A percentile compares a stretch with the other conserved stretches of the same genome.
These are phyloP conservation scores for Halyomorpha halys DNA, from an alignment of 1,140 invertebrate species.

Conservation along the genomic window DNA sequence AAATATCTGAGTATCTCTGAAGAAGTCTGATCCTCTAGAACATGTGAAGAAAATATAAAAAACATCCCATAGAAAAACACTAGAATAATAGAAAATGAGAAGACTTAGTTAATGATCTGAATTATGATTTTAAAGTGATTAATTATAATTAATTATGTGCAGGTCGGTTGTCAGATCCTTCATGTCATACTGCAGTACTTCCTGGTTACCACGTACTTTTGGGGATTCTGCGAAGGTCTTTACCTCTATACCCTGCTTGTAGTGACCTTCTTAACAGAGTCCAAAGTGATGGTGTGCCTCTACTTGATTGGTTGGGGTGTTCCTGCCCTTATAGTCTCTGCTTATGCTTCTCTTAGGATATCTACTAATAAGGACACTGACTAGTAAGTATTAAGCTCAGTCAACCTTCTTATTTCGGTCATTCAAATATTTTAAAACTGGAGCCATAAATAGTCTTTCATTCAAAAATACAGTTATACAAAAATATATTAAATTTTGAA, in stretches of 20 bases:
- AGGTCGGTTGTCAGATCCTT: constrained; percentile 32
- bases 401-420: too few relatives aligned
- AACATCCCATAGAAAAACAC: too few relatives aligned
- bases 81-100: too few relatives aligned
- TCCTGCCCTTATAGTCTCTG: constrained; percentile 30
- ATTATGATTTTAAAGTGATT: too few relatives aligned
- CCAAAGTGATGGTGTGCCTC: constrained; percentile 51
- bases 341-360: constrained; percentile 29
- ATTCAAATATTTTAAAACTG: too few relatives aligned
- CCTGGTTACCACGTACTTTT: constrained; percentile 65
- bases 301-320: constrained; percentile 59
- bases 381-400: neutral
- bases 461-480: too few relatives aligned
- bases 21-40: too few relatives aligned
- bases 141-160: neutral
- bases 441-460: too few relatives aligned
- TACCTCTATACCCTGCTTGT: constrained; percentile 72
- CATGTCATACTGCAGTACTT: constrained; percentile 48
- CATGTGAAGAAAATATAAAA: too few relatives aligned
- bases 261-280: constrained; percentile 57
- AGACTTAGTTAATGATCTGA: too few relatives aligned
- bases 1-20: too few relatives aligned
- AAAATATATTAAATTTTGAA: too few relatives aligned
- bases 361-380: constrained; percentile 14
- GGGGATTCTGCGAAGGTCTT: constrained; percentile 73